A percentile compares a stretch with the other conserved stretches of the same genome.
Conservation (phyloP, 1,140 invertebrate species). For the Sminthurinus signatus region DNA sequence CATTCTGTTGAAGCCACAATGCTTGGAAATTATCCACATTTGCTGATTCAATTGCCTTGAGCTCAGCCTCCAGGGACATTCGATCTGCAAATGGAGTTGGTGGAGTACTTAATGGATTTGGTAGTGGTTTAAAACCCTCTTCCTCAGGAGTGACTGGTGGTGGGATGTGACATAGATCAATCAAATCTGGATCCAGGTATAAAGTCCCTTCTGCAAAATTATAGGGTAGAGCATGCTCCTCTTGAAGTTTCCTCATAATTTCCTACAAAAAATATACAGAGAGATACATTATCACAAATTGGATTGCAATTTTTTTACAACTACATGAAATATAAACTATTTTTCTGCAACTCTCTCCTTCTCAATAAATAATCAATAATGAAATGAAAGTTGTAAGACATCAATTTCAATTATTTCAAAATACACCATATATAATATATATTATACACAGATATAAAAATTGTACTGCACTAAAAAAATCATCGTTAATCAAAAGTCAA, state of each 20-base stretch:
- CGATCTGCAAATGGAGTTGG: slow-evolving; percentile 64
- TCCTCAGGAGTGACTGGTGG: slow-evolving; percentile 75
- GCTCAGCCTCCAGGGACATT: slow-evolving; percentile 44
- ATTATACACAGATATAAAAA: no score
- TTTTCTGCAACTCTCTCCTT: no score
- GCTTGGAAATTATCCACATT: slow-evolving; percentile 3
- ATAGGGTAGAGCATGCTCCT: slow-evolving; percentile 43
- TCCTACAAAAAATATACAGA: slow-evolving; percentile 44
- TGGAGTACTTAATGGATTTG: slow-evolving; percentile 58
- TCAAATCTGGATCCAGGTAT: slow-evolving; percentile 77
- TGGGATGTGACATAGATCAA: slow-evolving; percentile 79
- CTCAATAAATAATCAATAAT: no score
- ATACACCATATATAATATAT: no score
- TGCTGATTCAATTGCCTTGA: slow-evolving; percentile 25
- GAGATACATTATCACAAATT: slow-evolving; percentile 15
- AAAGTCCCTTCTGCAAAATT: slow-evolving; percentile 50
- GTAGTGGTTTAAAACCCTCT: slow-evolving; percentile 55
- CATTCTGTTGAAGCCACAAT: not conserved
- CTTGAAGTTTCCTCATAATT: slow-evolving; percentile 46
- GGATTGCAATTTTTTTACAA: no score
- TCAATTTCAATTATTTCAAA: no score
- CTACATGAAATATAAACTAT: no score
- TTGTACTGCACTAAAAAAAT: no score
- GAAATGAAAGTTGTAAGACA: no score
- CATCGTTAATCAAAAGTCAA: no score